phyloP scores from a whole-genome alignment of 37 sponge, comb jelly and placozoan genomes.

The Eunapius fragilis region DNA sequence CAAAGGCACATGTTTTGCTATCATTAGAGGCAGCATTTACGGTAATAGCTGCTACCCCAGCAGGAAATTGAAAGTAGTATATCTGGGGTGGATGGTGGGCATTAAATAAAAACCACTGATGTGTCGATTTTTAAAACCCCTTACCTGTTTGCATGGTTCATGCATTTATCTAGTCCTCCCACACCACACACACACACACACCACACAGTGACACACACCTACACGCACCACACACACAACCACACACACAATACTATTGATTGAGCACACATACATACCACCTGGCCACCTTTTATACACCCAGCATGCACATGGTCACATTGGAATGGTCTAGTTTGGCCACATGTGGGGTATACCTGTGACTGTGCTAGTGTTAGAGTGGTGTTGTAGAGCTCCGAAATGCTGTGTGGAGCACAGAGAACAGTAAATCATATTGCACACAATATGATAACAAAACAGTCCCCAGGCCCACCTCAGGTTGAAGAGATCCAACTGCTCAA shows the following conservation, averaged over 20 bases:
- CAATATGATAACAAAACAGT: not conserved
- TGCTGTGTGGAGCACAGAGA: not conserved
- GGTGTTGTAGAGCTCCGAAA: not conserved
- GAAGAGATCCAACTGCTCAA: conserved; percentile 31
- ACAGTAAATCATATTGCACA: no score
- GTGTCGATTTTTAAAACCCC: not conserved
- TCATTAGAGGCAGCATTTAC: not conserved
- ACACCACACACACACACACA: no score
- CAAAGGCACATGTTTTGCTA: not conserved
- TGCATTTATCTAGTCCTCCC: no score
- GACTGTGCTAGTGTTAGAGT: not conserved
- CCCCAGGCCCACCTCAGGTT: conserved; percentile 12
- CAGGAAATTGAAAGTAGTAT: not conserved
- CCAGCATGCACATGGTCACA: no score
- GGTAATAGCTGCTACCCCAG: not conserved
- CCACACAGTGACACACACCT: no score
- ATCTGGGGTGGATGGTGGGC: not conserved
- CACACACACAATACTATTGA: not conserved
- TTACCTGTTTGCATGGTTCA: no score
- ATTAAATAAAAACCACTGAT: not conserved
- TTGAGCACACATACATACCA: no score
- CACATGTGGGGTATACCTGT: not conserved
- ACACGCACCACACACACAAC: no score
- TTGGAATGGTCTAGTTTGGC: no score
- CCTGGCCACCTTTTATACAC: no score